Evolutionary conservation across 2,888 invertebrate genomes (phyloP), one percentile per base, ranked within the genome.

Genomic region (Parnassius smintheus): DNA sequence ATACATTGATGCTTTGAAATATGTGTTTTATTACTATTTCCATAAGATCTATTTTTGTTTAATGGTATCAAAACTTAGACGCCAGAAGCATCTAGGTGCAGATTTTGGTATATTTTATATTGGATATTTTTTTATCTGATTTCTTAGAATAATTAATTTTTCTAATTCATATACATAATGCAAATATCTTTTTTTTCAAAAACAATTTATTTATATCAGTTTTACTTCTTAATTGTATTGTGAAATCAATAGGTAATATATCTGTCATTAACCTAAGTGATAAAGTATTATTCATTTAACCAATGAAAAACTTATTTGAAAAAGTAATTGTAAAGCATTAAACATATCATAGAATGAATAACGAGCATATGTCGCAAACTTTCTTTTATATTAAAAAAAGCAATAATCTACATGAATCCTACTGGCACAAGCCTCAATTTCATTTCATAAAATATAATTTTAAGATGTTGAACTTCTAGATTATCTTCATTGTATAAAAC

Each of bases 21-120:
- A 69, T 82, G 74, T 70, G 72, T 72, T 82, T 78, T 86, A 78
- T 48, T 10, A 0, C 0, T 22, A 64, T 66, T 13, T 7, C 0
- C 10, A 70, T 81, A 88, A 83, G 82, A 81, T 80, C 72, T 68
- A 80, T 70, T 75, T 75, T 84, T 44, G 72, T 68, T 49, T 77
- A 75, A 64, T 67, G 65, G 52, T 53, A 46, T 54, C 59, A 65
- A 65, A 52, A 66, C 65, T 76, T 75, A 76, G 81, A 83, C 81
- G 82, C 85, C 77, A 75, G 72, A 73, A 65, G 63, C 62, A 67
- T 78, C 71, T 70, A 75, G 75, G 74, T 75, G 76, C 72, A 76
- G 76, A 77, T 76, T 80, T 77, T 72, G 70, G 72, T 75, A 73
- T 72, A 71, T 65, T 68, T 72, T 66, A 64, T 61, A 55, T 7